phyloP scores from a whole-genome alignment of 2,888 invertebrate genomes.

The Calameuta pallipes region DNA sequence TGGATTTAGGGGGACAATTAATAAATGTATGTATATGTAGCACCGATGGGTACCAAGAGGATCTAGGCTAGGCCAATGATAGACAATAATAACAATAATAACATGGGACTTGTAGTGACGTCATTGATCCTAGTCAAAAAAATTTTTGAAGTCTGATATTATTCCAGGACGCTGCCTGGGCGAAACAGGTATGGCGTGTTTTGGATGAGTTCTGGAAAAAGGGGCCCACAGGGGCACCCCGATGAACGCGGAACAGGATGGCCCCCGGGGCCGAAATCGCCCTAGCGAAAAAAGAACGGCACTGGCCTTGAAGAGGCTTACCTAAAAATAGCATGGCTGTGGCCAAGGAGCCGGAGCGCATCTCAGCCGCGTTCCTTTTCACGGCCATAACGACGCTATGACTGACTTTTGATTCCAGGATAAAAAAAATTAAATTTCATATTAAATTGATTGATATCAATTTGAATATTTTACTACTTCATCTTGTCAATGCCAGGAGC shows the following conservation, averaged over 20 bases:
- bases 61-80: not conserved
- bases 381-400: not conserved
- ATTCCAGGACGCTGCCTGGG: not conserved
- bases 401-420: not conserved
- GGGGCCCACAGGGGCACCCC: not conserved
- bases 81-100: not conserved
- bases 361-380: not conserved
- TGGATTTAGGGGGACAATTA: not conserved
- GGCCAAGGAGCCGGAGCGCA: not conserved
- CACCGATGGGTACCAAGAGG: not conserved
- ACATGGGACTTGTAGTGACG: not conserved
- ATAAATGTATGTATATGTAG: not conserved
- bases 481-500: not conserved
- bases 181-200: not conserved
- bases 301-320: constrained; percentile 46
- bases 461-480: not conserved
- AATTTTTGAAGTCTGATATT: not conserved
- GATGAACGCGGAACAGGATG: constrained; percentile 34
- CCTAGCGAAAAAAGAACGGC: constrained; percentile 9
- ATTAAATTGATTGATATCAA: not conserved
- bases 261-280: constrained; percentile 6
- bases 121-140: not conserved
- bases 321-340: constrained; percentile 41
- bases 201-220: constrained; percentile 2
- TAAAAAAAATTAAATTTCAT: not conserved